phyloP scores from a whole-genome alignment of 2,113 vertebrate species.

The Condylura cristata region DNA sequence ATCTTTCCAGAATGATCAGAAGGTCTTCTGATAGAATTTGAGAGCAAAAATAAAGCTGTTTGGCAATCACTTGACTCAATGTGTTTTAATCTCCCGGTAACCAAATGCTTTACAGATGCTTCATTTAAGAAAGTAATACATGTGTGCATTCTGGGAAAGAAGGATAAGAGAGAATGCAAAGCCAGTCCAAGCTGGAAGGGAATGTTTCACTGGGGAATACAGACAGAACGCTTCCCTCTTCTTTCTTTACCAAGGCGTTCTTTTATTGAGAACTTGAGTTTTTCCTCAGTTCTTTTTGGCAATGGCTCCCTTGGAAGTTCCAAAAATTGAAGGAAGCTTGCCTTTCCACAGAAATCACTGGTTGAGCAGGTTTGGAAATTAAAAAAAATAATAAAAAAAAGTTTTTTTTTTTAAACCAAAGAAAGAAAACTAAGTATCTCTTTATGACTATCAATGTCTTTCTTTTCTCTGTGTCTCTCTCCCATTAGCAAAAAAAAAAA shows the following conservation, averaged over 20 bases:
- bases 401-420: not conserved
- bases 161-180: slow-evolving; percentile 1
- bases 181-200: not conserved
- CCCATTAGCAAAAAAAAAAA: not conserved
- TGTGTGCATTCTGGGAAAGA: not conserved
- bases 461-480: not conserved
- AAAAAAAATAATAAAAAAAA: not conserved
- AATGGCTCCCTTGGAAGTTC: not conserved
- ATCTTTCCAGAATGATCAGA: slow-evolving; percentile 64
- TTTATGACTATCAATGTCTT: not conserved
- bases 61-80: slow-evolving; percentile 70
- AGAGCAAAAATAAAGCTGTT: slow-evolving; percentile 71
- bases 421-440: not conserved
- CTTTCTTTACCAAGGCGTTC: not conserved
- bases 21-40: slow-evolving; percentile 69
- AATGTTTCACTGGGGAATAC: not conserved
- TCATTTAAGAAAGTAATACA: not conserved
- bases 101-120: slow-evolving; percentile 75
- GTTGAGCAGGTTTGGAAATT: not conserved
- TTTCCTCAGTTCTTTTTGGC: not conserved
- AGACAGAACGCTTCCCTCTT: not conserved
- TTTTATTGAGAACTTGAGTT: not conserved
- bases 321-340: not conserved
- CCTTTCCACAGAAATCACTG: not conserved
- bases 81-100: slow-evolving; percentile 62